These are phyloP conservation scores for Setophaga coronata DNA, from an alignment of 2,113 vertebrate species.

Conservation along the genomic window DNA sequence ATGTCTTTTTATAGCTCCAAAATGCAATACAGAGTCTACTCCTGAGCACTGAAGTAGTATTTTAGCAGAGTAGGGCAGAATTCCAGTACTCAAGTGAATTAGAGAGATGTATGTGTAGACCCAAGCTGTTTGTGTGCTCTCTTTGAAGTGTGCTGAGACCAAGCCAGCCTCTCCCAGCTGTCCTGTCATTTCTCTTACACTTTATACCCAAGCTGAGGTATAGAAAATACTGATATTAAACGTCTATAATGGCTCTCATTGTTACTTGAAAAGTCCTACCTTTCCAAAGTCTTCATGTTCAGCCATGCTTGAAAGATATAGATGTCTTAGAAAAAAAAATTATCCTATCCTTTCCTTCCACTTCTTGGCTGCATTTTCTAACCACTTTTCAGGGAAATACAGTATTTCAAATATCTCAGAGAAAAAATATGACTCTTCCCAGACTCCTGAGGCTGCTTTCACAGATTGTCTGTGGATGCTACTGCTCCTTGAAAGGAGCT, in stretches of 20 bases:
- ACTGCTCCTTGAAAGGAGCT: not conserved
- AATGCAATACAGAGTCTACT: slow-evolving; percentile 1
- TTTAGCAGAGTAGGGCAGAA: not conserved
- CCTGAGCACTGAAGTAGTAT: not conserved
- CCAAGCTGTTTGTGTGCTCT: not conserved
- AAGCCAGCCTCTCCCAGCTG: not conserved
- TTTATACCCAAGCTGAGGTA: not conserved
- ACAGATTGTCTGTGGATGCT: not conserved
- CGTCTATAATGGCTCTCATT: not conserved
- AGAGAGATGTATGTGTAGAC: not conserved
- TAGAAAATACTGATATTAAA: slow-evolving; percentile 27
- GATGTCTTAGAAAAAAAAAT: not conserved
- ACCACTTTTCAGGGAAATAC: not conserved
- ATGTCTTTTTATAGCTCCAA: not conserved
- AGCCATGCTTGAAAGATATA: not conserved
- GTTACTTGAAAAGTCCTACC: not conserved
- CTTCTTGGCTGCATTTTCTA: slow-evolving; percentile 34
- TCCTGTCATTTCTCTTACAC: not conserved
- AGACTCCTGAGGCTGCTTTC: not conserved
- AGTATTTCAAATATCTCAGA: slow-evolving; percentile 8
- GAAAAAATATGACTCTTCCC: not conserved
- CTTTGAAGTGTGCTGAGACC: slow-evolving; percentile 2
- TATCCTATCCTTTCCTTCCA: not conserved
- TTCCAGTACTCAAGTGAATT: not conserved
- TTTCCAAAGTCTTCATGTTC: not conserved